Percentiles rank a stretch among this genome's conserved stretches.
phyloP scores from a whole-genome alignment of 2,888 invertebrate genomes.

The Uloborus plumipes region DNA sequence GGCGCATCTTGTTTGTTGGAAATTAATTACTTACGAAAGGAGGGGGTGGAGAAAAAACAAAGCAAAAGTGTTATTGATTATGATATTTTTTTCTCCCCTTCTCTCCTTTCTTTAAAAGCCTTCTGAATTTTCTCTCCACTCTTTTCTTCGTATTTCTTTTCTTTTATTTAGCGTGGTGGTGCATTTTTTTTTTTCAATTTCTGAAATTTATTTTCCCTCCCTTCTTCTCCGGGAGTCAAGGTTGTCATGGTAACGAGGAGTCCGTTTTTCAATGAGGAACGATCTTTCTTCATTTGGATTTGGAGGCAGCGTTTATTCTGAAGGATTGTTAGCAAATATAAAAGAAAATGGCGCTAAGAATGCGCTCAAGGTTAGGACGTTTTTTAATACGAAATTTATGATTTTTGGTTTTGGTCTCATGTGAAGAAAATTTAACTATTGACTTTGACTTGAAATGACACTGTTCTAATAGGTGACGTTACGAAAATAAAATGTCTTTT shows the following conservation, averaged over 20 bases:
- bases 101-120: too few relatives aligned
- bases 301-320: neutral
- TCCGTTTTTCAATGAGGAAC: slow-evolving; percentile 15
- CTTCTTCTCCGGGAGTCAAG: slow-evolving; percentile 14
- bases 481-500: too few relatives aligned
- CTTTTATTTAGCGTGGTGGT: neutral
- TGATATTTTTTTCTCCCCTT: slow-evolving; percentile 12
- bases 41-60: slow-evolving; percentile 3
- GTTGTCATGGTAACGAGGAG: slow-evolving; percentile 15
- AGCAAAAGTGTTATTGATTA: slow-evolving; percentile 50
- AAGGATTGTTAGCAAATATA: slow-evolving; percentile 6
- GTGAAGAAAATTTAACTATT: too few relatives aligned
- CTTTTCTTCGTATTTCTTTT: too few relatives aligned
- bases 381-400: too few relatives aligned
- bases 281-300: slow-evolving; percentile 21
- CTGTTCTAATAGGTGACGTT: too few relatives aligned
- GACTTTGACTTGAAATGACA: too few relatives aligned
- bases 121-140: too few relatives aligned
- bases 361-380: too few relatives aligned
- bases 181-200: neutral
- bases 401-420: too few relatives aligned
- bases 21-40: slow-evolving; percentile 45
- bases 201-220: neutral
- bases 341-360: neutral
- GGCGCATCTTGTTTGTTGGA: slow-evolving; percentile 41